Evolutionary conservation across 2,888 invertebrate genomes (phyloP), one percentile per base, ranked within the genome.

Genomic region (Hedya salicella): DNA sequence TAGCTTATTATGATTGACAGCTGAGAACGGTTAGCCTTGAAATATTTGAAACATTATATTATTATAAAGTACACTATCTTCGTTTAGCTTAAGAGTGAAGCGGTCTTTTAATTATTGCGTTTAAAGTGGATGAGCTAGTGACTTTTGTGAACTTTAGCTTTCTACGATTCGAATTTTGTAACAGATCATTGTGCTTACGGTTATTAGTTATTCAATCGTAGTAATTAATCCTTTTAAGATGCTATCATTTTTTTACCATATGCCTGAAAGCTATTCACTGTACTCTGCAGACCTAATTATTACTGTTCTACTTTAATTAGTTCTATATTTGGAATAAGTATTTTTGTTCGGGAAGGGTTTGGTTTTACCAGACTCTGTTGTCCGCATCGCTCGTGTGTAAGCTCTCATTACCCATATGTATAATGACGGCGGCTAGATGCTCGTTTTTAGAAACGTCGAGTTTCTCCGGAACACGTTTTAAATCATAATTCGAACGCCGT

Each of bases 1-100:
- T 86, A 89, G 86, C 88, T 89, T 91, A 91, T 91, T 91, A 92
- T 92, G 92, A 92, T 92, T 92, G 92, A 92, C 92, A 92, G 92
- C 90, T 92, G 88, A 91, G 91, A 91, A 91, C 91, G 91, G 91
- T 91, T 91, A 90, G 89, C 92, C 92, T 92, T 92, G 92, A 91
- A 92, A 92, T 92, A 92, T 91, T 92, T 91, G 91, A 91, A 92
- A 91, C 92, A 91, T 92, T 91, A 91, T 91, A 92, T 89, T 91
- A 90, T 89, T 91, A 91, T 89, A 89, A 91, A 92, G 91, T 91
- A 92, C 91, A 90, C 91, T 89, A 91, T 91, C 87, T 90, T 87
- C 79, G 78, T 80, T 79, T 72, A 78, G 80, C 88, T 85, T 80
- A 80, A 78, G 87, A 87, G 87, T 75, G 71, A 80, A 81, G 80